Conservation (phyloP, 1,140 invertebrate species). For the Formica selysi region DNA sequence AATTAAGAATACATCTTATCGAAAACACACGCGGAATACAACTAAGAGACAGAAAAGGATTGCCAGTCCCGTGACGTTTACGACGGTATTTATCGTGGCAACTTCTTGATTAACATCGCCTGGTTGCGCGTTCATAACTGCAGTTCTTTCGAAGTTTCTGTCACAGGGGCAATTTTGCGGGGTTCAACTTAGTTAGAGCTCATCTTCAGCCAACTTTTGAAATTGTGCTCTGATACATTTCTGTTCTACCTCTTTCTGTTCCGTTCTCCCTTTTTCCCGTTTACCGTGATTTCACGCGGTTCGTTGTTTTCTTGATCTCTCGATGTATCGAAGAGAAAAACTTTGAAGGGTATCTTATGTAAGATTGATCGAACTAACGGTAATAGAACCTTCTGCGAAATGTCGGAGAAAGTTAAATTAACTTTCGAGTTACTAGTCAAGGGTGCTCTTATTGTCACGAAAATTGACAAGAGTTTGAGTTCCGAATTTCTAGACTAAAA, state of each 20-base stretch:
- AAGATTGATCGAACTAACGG: neutral
- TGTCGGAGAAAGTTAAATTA: constrained; percentile 56
- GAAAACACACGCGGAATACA: neutral
- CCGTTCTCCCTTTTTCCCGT: neutral
- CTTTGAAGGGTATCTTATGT: neutral
- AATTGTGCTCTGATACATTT: constrained; percentile 24
- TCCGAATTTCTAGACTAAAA: constrained; percentile 17
- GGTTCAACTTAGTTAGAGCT: constrained; percentile 41
- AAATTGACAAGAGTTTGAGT: constrained; percentile 42
- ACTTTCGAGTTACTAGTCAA: constrained; percentile 17
- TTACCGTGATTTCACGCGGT: neutral
- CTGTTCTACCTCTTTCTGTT: neutral
- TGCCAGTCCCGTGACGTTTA: constrained; percentile 31
- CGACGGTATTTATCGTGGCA: constrained; percentile 17
- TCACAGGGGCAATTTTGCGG: constrained; percentile 33
- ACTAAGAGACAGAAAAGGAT: neutral
- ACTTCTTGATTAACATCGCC: constrained; percentile 54
- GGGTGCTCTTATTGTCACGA: constrained; percentile 9
- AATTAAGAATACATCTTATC: constrained; percentile 23
- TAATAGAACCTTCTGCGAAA: constrained; percentile 25
- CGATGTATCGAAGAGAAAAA: constrained; percentile 20
- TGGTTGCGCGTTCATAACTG: constrained; percentile 36
- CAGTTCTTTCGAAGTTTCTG: constrained; percentile 47
- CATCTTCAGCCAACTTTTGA: constrained; percentile 27
- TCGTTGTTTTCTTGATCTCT: neutral